phyloP scores from a whole-genome alignment of 2,888 invertebrate species.

The Lamellibrachia columna region DNA sequence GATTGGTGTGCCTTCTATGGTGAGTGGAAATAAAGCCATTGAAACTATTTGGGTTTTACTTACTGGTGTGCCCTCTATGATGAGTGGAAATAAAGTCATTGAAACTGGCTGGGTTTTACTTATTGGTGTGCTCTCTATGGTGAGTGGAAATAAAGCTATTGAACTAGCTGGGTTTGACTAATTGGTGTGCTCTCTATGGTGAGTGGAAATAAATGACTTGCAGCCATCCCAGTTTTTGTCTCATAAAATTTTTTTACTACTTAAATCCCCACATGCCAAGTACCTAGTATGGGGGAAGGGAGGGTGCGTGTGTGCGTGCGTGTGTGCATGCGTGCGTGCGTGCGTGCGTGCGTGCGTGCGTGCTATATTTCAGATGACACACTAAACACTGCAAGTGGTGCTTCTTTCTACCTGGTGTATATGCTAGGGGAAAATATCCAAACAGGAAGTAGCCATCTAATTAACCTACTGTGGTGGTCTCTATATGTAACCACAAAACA shows the following conservation, averaged over 20 bases:
- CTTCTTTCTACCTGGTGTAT: background rate
- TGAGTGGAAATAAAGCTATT: no score
- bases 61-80: no score
- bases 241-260: no score
- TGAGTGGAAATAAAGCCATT: no score
- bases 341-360: background rate
- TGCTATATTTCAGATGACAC: background rate
- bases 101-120: no score
- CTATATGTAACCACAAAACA: background rate
- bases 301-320: no score
- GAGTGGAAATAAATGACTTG: background rate
- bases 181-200: background rate
- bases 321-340: background rate
- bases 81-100: no score
- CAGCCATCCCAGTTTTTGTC: background rate
- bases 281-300: no score
- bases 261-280: no score
- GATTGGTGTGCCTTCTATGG: background rate
- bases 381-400: background rate
- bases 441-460: background rate
- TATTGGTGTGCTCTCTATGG: no score
- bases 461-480: background rate
- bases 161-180: no score
- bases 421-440: background rate
- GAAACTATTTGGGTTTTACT: no score